Base-by-base conservation (phyloP, 1,140 invertebrate genomes). In the Rhopalosiphum padi region DNA sequence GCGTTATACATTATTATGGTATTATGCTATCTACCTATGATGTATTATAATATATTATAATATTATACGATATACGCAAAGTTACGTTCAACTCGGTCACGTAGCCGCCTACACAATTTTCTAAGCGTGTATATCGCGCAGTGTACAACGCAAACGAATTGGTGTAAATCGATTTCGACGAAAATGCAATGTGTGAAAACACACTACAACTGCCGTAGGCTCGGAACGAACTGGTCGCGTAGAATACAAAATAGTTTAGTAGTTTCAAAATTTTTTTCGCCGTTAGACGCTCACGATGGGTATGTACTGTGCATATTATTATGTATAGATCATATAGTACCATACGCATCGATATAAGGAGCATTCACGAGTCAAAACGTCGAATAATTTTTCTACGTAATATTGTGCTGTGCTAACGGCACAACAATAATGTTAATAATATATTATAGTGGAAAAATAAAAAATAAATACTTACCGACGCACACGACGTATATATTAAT, bases 191-290 rank as follows among this genome's bases (percentile, higher is more conserved):
- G 3, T 4, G 6, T 23, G 22, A 37, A 85, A 15, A 77, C n/a
- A 41, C 6, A 85, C 83, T 15, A 1, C 41, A 23, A 23, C 35
- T 35, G n/a, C 3, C 21, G 77, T 6, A 82, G 77, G 21, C 30
- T n/a, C 30, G 30, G 15, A 3, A 83, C 77, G 77, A 83, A 2
- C 21, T 30, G 83, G 83, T 15, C 83, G 37, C 83, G 3, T 86
- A 43, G 83, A 86, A 86, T 86, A 86, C 83, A 46, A 86, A 86
- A 86, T n/a, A 86, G 83, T 86, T n/a, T 18, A 30, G 9, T 21
- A 51, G 9, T 7, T 46, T 8, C 48, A 5, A 4, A 30, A 11
- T 60, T 37, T 83, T 85, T 82, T 43, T 41, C 82, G 11, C 30
- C 30, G 30, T 68, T 9, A 15, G 30, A 51, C 2, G 48, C 48